Evolutionary conservation across 2,113 vertebrate species (phyloP).

Genomic region (Halichoerus grypus): DNA sequence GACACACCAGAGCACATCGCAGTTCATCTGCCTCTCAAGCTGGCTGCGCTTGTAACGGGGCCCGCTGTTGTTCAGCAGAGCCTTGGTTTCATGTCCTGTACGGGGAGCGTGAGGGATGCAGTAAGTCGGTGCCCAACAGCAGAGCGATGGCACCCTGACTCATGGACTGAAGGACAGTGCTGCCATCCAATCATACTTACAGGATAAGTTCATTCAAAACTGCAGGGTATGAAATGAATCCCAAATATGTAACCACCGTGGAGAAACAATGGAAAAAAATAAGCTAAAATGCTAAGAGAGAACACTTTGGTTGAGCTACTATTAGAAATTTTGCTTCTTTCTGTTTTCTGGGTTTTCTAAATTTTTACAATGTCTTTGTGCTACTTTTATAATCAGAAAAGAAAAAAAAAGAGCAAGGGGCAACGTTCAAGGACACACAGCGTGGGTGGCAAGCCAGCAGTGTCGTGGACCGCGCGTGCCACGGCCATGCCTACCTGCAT

Average conservation of each 20-base stretch:
- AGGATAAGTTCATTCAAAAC: neutral
- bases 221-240: neutral
- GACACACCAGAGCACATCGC: conserved; percentile 97
- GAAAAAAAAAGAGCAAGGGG: neutral
- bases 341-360: neutral
- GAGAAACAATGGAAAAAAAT: neutral
- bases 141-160: fast-evolving
- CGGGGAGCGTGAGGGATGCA: fast-evolving
- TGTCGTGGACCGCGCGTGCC: fast-evolving
- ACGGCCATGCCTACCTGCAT: conserved; percentile 90
- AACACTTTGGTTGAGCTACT: neutral
- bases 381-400: neutral
- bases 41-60: conserved; percentile 98
- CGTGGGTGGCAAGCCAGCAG: fast-evolving
- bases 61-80: conserved; percentile 98
- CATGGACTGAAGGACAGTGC: fast-evolving
- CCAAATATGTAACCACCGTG: neutral
- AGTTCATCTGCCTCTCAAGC: conserved; percentile 98
- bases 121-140: fast-evolving
- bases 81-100: conserved; percentile 98
- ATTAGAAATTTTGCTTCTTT: neutral
- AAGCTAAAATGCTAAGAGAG: neutral
- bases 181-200: fast-evolving
- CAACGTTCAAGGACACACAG: fast-evolving
- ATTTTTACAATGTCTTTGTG: neutral